phyloP scores from a whole-genome alignment of 2,888 invertebrate genomes.

The Heliconius ismenius region DNA sequence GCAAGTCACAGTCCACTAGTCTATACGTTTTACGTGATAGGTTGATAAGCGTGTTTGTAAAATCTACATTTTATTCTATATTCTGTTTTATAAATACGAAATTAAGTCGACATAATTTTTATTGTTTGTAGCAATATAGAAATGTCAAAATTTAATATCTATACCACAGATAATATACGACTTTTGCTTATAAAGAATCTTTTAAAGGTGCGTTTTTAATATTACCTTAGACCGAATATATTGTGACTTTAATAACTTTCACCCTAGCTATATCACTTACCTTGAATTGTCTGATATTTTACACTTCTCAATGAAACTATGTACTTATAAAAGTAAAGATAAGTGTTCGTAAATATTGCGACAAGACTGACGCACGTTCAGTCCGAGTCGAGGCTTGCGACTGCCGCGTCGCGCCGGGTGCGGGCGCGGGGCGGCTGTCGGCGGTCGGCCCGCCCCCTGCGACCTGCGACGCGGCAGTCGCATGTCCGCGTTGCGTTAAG shows the following conservation, averaged over 20 bases:
- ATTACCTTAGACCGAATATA: neutral
- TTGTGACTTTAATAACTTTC: neutral
- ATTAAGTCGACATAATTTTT: neutral
- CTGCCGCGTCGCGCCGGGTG: slow-evolving; percentile 46
- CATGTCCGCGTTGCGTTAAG: slow-evolving; percentile 56
- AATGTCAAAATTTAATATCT: neutral
- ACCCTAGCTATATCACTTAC: neutral
- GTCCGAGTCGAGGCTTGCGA: slow-evolving; percentile 42
- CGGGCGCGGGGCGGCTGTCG: slow-evolving; percentile 37
- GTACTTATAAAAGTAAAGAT: neutral
- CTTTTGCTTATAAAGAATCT: neutral
- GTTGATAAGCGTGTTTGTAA: neutral
- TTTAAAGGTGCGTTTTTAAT: neutral
- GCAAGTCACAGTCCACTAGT: slow-evolving; percentile 4
- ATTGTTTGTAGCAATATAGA: neutral
- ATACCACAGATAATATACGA: neutral
- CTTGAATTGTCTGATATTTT: neutral
- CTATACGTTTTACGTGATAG: neutral
- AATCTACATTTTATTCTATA: neutral
- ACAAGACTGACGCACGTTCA: slow-evolving; percentile 42
- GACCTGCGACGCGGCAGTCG: slow-evolving; percentile 53
- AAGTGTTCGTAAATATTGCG: slow-evolving; percentile 36
- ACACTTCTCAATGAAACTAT: neutral
- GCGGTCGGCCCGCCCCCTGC: slow-evolving; percentile 52
- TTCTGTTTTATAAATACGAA: neutral